Evolutionary conservation across 2,113 vertebrate genomes (phyloP), one percentile per base, ranked within the genome.

Genomic region (Hyperopisus bebe): DNA sequence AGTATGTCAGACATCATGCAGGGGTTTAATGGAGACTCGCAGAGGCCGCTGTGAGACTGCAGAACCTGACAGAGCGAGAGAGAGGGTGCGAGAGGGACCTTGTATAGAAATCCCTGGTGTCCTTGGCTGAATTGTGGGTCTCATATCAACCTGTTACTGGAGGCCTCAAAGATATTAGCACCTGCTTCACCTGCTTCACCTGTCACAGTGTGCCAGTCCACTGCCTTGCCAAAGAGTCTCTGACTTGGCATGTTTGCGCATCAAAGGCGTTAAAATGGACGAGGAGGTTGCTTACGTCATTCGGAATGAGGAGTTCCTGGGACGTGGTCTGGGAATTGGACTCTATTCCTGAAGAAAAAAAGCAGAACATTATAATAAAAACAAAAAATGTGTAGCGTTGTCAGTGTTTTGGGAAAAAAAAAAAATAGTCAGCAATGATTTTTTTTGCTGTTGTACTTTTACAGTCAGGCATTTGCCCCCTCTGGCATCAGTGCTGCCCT

Each of bases 281-380:
- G 0, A 44, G 48, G 10, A 3, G 35, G 42, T 27, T 15, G 86
- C 97, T 94, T 94, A 99, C 98, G 0, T 99, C 98, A 0, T 99
- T 99, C 93, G 98, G 98, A 94, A 99, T 97, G 95, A 98, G 94
- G n/a, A 99, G 97, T 94, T 99, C 98, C 95, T 99, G 98, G 17
- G 98, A 98, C 15, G 96, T 97, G 91, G 96, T 97, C 93, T 98
- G 98, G 50, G 96, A 93, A 70, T 91, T 94, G 86, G 96, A 87
- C 3, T 99, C 98, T 90, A 98, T 90, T 62, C 96, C 97, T 97
- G 90, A 88, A 95, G 62, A 86, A 91, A 48, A 87, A 89, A 58
- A 42, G 47, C 13, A 53, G 39, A 44, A 53, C 21, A 89, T 11
- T 85, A 88, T 19, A 35, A 39, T 21, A 42, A 35, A n/a, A 39